Percentiles rank a stretch among this genome's conserved stretches.
Conservation (phyloP, 2,888 invertebrate species). For the Papilio demoleus region DNA sequence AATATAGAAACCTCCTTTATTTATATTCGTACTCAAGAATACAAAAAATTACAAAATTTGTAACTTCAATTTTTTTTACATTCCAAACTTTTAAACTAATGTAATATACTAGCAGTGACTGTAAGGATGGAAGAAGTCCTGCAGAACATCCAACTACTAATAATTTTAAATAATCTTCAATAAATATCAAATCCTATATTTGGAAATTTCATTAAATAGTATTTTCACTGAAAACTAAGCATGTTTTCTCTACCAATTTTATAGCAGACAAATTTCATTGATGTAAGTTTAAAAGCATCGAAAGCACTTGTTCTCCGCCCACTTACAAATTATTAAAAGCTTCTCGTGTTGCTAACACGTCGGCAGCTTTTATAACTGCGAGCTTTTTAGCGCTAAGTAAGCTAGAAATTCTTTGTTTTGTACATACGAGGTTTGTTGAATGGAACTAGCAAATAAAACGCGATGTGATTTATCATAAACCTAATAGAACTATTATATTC, state of each 20-base stretch:
- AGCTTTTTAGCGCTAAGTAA: conserved; percentile 32
- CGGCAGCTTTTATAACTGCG: conserved; percentile 30
- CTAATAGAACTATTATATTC: background rate
- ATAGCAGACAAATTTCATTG: conserved; percentile 7
- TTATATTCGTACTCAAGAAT: conserved; percentile 22
- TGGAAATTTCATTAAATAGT: background rate
- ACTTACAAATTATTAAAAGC: conserved; percentile 36
- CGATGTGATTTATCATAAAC: background rate
- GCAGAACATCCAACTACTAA: no score
- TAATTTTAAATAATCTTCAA: no score
- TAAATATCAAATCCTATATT: no score
- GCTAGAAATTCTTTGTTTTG: conserved; percentile 32
- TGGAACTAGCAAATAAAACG: background rate
- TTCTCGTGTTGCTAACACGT: conserved; percentile 37
- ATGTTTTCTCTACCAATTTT: conserved; percentile 14
- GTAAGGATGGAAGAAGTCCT: no score
- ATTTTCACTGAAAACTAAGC: background rate
- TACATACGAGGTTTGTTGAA: conserved; percentile 17
- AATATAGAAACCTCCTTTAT: conserved; percentile 5
- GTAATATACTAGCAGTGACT: no score
- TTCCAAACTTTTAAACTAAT: no score
- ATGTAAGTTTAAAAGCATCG: conserved; percentile 31
- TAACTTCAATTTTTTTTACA: no score
- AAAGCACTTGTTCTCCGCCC: conserved; percentile 27
- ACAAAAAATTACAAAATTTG: background rate